Conservation (phyloP, 2,888 invertebrate genomes). For the Nomada ferruginata region DNA sequence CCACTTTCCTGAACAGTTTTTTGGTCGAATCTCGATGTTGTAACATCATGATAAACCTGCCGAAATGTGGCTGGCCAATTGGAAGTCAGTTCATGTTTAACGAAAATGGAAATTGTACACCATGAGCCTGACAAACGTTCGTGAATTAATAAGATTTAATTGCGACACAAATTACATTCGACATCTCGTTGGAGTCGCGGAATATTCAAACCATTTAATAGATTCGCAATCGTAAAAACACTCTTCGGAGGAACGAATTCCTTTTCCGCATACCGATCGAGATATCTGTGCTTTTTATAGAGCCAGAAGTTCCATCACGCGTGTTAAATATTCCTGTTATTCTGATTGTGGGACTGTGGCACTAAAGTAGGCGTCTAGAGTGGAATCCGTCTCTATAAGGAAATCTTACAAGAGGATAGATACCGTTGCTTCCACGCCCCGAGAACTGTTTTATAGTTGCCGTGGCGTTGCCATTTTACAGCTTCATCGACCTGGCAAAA, state of each 20-base stretch:
- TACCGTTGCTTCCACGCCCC: slow-evolving; percentile 69
- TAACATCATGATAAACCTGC: slow-evolving; percentile 41
- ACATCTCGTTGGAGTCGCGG: neutral
- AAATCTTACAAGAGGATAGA: slow-evolving; percentile 57
- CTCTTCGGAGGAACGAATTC: slow-evolving; percentile 5
- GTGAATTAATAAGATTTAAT: neutral
- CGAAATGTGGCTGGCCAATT: slow-evolving; percentile 31
- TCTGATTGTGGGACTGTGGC: slow-evolving; percentile 7
- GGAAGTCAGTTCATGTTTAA: neutral
- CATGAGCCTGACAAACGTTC: neutral
- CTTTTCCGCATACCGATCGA: slow-evolving; percentile 28
- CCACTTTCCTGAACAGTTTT: slow-evolving; percentile 64
- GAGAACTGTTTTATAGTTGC: slow-evolving; percentile 53
- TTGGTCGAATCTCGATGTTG: slow-evolving; percentile 47
- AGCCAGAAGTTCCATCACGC: neutral
- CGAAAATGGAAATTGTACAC: slow-evolving; percentile 11
- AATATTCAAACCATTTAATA: slow-evolving; percentile 1
- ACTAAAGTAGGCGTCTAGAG: slow-evolving; percentile 17
- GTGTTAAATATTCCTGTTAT: slow-evolving; percentile 51
- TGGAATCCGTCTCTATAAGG: slow-evolving; percentile 56
- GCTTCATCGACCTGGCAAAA: slow-evolving; percentile 41
- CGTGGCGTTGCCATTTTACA: slow-evolving; percentile 54
- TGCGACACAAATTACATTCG: neutral
- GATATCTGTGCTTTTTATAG: slow-evolving; percentile 13
- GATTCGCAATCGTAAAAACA: neutral